Evolutionary conservation across 2,797 vertebrate genomes (phyloP).

Genomic region (Podarcis lilfordi): DNA sequence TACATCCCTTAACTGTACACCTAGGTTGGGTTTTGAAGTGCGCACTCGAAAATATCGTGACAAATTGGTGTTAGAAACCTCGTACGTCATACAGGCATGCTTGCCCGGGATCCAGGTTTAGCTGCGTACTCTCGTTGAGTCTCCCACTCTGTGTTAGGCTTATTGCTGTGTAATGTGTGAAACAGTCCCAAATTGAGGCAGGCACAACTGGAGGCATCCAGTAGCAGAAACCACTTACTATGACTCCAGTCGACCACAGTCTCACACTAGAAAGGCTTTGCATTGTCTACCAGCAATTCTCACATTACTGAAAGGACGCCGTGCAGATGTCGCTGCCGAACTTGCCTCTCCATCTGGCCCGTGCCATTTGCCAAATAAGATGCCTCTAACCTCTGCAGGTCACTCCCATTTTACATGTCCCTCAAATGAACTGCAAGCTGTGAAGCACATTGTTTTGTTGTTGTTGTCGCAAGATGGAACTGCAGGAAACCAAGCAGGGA

Average conservation of each 20-base stretch:
- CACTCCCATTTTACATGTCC: slow-evolving; percentile 56
- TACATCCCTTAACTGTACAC: not conserved
- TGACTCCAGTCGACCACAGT: slow-evolving; percentile 37
- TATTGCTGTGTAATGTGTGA: not conserved
- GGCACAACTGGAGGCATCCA: slow-evolving; percentile 21
- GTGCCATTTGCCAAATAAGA: slow-evolving; percentile 67
- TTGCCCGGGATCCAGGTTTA: not conserved
- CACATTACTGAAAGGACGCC: slow-evolving; percentile 37
- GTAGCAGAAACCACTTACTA: slow-evolving; percentile 46
- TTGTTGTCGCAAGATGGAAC: not conserved
- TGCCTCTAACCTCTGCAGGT: slow-evolving; percentile 50
- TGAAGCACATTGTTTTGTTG: slow-evolving; percentile 34
- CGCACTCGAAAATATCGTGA: not conserved
- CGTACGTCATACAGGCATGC: not conserved
- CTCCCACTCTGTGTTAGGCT: not conserved
- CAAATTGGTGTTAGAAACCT: not conserved
- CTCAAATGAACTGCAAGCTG: slow-evolving; percentile 46
- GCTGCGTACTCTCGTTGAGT: too few species aligned
- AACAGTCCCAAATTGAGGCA: slow-evolving; percentile 40
- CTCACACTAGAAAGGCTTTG: slow-evolving; percentile 53
- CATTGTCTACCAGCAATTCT: slow-evolving; percentile 31
- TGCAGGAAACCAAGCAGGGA: slow-evolving; percentile 51
- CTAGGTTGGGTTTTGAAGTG: not conserved
- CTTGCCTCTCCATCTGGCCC: slow-evolving; percentile 1
- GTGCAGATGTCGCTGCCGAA: slow-evolving; percentile 5